A percentile compares a stretch with the other conserved stretches of the same genome.
phyloP scores from a whole-genome alignment of 2,797 vertebrate genomes.

The Gambelia wislizenii region DNA sequence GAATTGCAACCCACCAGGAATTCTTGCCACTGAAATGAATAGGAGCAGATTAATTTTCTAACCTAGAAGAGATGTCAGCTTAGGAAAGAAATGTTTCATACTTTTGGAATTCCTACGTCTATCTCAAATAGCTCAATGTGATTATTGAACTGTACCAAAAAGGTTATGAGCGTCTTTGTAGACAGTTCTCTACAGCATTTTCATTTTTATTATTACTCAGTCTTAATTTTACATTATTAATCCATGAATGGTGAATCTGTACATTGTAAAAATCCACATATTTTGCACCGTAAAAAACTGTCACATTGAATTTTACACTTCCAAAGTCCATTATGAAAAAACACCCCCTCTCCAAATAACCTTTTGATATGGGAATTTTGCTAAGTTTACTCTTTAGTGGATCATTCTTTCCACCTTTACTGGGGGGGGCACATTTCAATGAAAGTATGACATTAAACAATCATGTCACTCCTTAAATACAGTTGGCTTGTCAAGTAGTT shows the following conservation, averaged over 20 bases:
- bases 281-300: neutral
- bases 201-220: neutral
- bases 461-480: neutral
- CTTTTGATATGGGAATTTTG: neutral
- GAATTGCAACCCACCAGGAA: too few species aligned
- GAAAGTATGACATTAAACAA: neutral
- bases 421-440: neutral
- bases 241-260: neutral
- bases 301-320: neutral
- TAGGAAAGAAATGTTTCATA: slow-evolving; percentile 31
- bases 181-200: neutral
- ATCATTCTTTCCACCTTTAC: neutral
- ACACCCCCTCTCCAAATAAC: neutral
- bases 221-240: neutral
- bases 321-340: neutral
- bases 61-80: neutral
- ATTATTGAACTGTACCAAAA: slow-evolving; percentile 10
- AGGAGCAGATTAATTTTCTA: too few species aligned
- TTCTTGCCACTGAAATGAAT: neutral
- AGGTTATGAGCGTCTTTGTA: neutral
- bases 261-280: neutral
- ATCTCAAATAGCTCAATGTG: neutral
- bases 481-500: fast-evolving
- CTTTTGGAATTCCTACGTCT: neutral
- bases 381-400: neutral